Evolutionary conservation across 1,140 invertebrate genomes (phyloP), one percentile per base, ranked within the genome.

Genomic region (Rhagoletis pomonella): DNA sequence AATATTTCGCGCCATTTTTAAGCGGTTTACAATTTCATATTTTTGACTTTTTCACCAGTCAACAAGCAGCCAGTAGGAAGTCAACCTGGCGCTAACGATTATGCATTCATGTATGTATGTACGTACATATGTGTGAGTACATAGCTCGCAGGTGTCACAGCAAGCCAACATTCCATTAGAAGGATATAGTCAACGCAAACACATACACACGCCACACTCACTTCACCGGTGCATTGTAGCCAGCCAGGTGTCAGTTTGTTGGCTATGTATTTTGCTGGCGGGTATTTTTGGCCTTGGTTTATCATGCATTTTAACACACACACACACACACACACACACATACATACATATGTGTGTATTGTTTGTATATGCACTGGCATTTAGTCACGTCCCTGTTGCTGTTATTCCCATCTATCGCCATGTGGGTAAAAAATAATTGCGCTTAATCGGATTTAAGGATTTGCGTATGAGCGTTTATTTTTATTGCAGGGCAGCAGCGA

Each of bases 361-460:
- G 29, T 29, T 1, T 29, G 29, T 29, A 29, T 29, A 29, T 29
- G 29, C 29, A 29, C 29, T 29, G 29, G 29, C 29, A 29, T 29
- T 29, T 29, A 29, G 29, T 29, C 0, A 29, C 29, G 29, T 29
- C 29, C 29, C 29, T 29, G 29, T 29, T 29, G 29, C 29, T 29
- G 29, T 1, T 29, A 29, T 29, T 29, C 29, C 29, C 29, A 29
- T 29, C 29, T 29, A 29, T 42, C 47, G 73, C 19, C 42, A 81
- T 85, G n/a, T 19, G 84, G 55, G 84, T 59, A 64, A 86, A 86
- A 86, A 86, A 65, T 86, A 86, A 86, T 86, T 86, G 60, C 58
- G 60, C 62, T 86, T 86, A 86, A 86, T 86, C 86, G 60, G 86
- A 86, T 86, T 86, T 86, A 64, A 29, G 47, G 64, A 86, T 86